Evolutionary conservation across 2,113 vertebrate species (phyloP).

Genomic region (Meleagris gallopavo): DNA sequence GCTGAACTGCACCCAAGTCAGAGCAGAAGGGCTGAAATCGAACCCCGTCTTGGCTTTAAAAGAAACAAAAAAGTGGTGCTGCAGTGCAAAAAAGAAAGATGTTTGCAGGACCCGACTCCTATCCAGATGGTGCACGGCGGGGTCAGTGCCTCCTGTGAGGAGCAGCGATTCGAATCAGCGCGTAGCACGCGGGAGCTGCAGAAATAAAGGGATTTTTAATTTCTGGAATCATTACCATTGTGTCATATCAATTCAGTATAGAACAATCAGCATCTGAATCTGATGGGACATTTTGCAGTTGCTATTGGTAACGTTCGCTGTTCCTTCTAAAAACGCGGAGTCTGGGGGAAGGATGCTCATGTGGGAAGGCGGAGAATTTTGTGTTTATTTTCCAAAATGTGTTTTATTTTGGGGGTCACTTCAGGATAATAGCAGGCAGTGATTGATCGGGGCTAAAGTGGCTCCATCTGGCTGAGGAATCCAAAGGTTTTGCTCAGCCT

Average conservation of each 20-base stretch:
- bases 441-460: slow-evolving; percentile 59
- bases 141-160: not conserved
- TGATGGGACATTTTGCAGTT: slow-evolving; percentile 64
- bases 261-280: slow-evolving; percentile 59
- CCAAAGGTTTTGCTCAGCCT: not conserved
- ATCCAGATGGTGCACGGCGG: slow-evolving; percentile 20
- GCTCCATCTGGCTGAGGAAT: slow-evolving; percentile 52
- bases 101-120: not conserved
- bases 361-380: not conserved
- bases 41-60: not conserved
- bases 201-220: slow-evolving; percentile 45
- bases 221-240: slow-evolving; percentile 32
- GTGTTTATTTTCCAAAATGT: not conserved
- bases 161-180: not conserved
- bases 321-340: slow-evolving; percentile 36
- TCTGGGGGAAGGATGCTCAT: slow-evolving; percentile 43
- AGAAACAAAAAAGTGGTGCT: not conserved
- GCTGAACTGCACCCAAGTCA: not conserved
- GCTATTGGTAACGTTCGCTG: slow-evolving; percentile 65
- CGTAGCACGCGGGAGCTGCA: not conserved
- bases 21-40: not conserved
- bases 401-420: slow-evolving; percentile 25
- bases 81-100: not conserved
- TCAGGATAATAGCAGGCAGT: slow-evolving; percentile 52
- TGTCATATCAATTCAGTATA: slow-evolving; percentile 33